Base-by-base conservation (phyloP, 2,113 vertebrate genomes). In the Dromiciops gliroides region DNA sequence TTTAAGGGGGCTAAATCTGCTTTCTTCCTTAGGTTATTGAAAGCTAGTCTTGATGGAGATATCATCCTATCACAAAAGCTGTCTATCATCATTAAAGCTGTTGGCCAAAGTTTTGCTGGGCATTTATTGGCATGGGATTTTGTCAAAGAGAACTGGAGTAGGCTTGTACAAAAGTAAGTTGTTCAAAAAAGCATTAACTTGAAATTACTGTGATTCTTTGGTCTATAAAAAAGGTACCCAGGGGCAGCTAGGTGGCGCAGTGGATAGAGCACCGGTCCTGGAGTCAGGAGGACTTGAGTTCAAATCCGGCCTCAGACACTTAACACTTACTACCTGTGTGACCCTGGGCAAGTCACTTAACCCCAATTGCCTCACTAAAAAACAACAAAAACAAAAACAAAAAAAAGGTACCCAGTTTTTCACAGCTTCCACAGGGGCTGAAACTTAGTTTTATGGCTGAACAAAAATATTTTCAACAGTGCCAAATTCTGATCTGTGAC, bases 101-200 rank as follows among this genome's bases (percentile, higher is more conserved):
- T 99, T 94, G 99, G 98, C 97, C 98, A 92, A 6, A 98, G 96
- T 97, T 99, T 99, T 93, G 97, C 99, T 19, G 99, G 99, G 44
- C 98, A 99, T 97, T 98, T 99, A 92, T 96, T 99, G 96, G 99
- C 98, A 24, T 99, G 99, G 99, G 98, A 99, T 98, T 99, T 99
- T 92, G 98, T 99, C 56, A 99, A 99, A 97, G 99, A 99, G 97
- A 99, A 99, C 98, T 99, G 99, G 99, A 98, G 99, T 96, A 97
- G 97, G 47, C 99, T 99, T 96, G 99, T 98, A 95, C 97, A 98
- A 89, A 99, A 99, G 99, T 99, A 98, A 99, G 99, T 96, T 31
- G 53, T 91, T 96, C 92, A 60, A 56, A 91, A 14, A 96, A 89
- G 50, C 83, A 8, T 50, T 90, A 2, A 44, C 48, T 50, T 90